Percentiles rank a stretch among this genome's conserved stretches.
Conservation (phyloP, 2,113 vertebrate species). For the Sitta europaea region DNA sequence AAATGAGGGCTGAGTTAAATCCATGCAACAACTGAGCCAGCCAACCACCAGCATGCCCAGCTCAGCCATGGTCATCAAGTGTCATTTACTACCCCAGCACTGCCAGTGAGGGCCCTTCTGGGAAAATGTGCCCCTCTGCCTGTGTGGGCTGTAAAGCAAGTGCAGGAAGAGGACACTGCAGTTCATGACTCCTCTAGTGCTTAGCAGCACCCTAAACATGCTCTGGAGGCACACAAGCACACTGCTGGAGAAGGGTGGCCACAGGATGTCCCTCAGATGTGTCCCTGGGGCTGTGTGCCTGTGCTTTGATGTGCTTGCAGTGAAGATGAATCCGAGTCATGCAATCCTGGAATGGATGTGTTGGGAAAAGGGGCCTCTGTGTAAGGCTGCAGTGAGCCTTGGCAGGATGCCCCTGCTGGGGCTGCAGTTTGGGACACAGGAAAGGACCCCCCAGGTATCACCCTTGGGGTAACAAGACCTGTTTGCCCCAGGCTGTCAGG, state of each 20-base stretch:
- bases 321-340: not conserved
- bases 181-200: not conserved
- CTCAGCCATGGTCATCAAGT: accelerated
- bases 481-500: not conserved
- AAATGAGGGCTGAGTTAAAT: not conserved
- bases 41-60: accelerated
- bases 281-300: not conserved
- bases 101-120: not conserved
- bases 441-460: not conserved
- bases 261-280: not conserved
- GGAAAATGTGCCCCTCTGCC: not conserved
- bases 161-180: not conserved
- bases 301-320: not conserved
- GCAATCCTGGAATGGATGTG: not conserved
- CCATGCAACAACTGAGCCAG: not conserved
- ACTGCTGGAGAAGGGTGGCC: not conserved
- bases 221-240: not conserved
- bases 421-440: not conserved
- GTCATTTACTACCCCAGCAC: not conserved
- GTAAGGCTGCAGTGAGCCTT: not conserved
- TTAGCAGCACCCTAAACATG: not conserved
- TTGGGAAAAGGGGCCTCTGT: not conserved
- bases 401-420: too few relatives aligned
- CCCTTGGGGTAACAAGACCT: not conserved
- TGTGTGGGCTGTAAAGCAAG: not conserved